Evolutionary conservation across 2,113 vertebrate genomes (phyloP), one percentile per base, ranked within the genome.

Genomic region (Megaceryle maxima): DNA sequence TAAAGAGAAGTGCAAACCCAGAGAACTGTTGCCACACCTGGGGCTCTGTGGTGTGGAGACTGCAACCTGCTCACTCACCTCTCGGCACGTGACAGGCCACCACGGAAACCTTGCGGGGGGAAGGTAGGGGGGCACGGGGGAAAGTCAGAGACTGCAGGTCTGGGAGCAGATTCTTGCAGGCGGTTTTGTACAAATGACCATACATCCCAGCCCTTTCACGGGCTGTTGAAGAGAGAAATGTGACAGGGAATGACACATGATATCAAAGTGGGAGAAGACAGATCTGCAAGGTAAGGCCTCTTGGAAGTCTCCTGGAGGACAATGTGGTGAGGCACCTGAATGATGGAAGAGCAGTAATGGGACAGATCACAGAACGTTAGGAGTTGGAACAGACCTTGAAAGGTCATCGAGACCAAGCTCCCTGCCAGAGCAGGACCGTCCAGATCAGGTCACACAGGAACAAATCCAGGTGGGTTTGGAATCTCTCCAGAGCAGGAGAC

Each of bases 181-280:
- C 17, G 16, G 46, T 4, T 3, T 1, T 64, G 50, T 29, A 16
- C 8, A 16, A 25, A 43, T 69, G 26, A 17, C 29, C 48, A 28
- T 0, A 5, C 14, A 9, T 7, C 41, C 16, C 50, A 13, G 14
- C 29, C 25, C 39, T 48, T 28, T 31, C 16, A n/a, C 0, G 3
- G 75, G 73, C 48, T 79, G 3, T 6, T 33, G 68, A 77, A 57
- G 56, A 14, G 8, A 63, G 73, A 76, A 48, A 44, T 1, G 84
- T 13, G 64, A 6, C 41, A 51, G 64, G 6, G n/a, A 64, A 35
- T 24, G 60, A 39, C 3, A 16, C 10, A 28, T 0, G 0, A 31
- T 11, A 13, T 16, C 33, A n/a, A 13, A 72, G 51, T 1, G 7
- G 20, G 11, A 57, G 41, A 33, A 57, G 62, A 13, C 8, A 24